phyloP scores from a whole-genome alignment of 2,797 vertebrate genomes.

The Typhlichthys eigenmanni region DNA sequence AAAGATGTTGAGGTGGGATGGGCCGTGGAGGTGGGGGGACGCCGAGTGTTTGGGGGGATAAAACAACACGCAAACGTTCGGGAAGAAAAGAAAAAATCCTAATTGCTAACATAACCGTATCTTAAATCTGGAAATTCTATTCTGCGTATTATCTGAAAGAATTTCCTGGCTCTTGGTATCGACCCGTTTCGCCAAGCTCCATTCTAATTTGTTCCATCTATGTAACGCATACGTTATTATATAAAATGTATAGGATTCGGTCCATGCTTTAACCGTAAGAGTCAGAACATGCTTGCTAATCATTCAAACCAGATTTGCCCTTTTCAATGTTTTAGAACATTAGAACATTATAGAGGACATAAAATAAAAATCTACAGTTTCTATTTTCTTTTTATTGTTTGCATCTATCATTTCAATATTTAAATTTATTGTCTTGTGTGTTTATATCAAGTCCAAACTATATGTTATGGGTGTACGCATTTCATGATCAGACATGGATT shows the following conservation, averaged over 20 bases:
- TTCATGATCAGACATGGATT: no score
- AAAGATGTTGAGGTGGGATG: slow-evolving; percentile 7
- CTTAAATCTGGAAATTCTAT: slow-evolving; percentile 29
- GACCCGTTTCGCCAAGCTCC: background rate
- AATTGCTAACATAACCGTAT: slow-evolving; percentile 21
- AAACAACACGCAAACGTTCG: slow-evolving; percentile 18
- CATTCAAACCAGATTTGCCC: background rate
- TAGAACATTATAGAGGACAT: no score
- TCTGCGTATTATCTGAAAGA: slow-evolving; percentile 15
- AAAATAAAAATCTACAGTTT: no score
- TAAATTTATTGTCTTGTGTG: no score
- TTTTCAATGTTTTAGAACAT: no score
- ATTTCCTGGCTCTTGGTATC: slow-evolving; percentile 7
- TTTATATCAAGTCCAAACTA: no score
- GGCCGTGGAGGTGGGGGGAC: background rate
- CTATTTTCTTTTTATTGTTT: background rate
- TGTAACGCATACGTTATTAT: background rate
- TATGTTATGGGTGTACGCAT: no score
- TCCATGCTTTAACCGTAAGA: no score
- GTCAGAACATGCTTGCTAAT: background rate
- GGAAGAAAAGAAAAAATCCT: slow-evolving; percentile 7
- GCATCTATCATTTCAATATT: no score
- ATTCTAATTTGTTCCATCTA: background rate
- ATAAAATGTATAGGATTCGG: no score
- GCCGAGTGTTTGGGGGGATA: slow-evolving; percentile 3